Conservation (phyloP, 1,140 invertebrate genomes). For the Formica selysi region DNA sequence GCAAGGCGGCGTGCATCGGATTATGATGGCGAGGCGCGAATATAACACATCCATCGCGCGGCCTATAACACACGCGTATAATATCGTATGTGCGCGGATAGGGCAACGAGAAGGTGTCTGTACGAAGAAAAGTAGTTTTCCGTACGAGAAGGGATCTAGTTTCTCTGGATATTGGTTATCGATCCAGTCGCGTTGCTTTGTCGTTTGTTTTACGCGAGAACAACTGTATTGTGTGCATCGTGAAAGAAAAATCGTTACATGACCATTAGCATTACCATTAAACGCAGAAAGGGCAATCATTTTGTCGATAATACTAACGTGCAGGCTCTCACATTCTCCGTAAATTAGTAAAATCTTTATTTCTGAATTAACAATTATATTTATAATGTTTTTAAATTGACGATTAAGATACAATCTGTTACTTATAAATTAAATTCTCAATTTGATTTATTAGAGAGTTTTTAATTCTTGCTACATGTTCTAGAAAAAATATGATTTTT, state of each 20-base stretch:
- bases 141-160: conserved; percentile 58
- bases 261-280: conserved; percentile 14
- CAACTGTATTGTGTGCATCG: neutral
- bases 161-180: conserved; percentile 76
- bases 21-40: conserved; percentile 43
- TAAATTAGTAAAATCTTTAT: neutral
- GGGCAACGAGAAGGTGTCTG: conserved; percentile 21
- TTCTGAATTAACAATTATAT: neutral
- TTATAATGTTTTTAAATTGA: neutral
- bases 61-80: conserved; percentile 55
- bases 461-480: too few species aligned
- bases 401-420: too few species aligned
- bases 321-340: too few species aligned
- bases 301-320: neutral
- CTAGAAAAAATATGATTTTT: too few species aligned
- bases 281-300: neutral
- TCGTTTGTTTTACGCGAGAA: conserved; percentile 15
- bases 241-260: neutral
- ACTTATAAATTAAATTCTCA: too few species aligned
- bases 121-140: conserved; percentile 14
- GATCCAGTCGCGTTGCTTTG: conserved; percentile 56
- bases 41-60: conserved; percentile 13
- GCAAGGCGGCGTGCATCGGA: conserved; percentile 36
- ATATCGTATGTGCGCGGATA: conserved; percentile 64
- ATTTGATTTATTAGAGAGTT: too few species aligned